Conservation (phyloP, 2,797 vertebrate species). For the Manis pentadactyla region DNA sequence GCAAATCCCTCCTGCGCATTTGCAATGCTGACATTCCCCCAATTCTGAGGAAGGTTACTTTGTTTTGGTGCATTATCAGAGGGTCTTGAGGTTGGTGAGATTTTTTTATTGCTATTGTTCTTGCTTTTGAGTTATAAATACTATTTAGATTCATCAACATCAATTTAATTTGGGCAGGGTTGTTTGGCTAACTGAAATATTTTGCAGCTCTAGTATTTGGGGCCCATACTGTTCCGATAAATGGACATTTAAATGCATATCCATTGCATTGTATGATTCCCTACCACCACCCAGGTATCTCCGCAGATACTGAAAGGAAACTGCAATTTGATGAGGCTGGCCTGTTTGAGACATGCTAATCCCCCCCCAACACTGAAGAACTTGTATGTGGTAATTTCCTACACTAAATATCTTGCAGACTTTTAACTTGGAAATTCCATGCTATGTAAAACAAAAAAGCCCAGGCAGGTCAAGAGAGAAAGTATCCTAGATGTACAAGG, state of each 20-base stretch:
- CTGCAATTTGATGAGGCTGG: not conserved
- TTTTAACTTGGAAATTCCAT: slow-evolving; percentile 9
- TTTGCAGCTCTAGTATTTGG: not conserved
- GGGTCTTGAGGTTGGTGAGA: not conserved
- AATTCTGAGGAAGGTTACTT: not conserved
- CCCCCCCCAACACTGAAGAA: not conserved
- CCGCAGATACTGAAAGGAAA: not conserved
- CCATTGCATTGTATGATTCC: not conserved
- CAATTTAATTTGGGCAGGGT: not conserved
- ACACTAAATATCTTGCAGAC: not conserved
- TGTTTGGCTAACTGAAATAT: not conserved
- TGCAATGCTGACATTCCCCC: not conserved
- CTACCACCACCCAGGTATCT: not conserved
- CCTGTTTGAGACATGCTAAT: not conserved
- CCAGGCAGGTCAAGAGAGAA: not conserved
- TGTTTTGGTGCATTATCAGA: not conserved
- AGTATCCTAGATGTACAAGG: not conserved
- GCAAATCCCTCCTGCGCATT: not conserved
- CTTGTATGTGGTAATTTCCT: not conserved
- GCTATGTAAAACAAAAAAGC: slow-evolving; percentile 24
- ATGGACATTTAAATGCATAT: not conserved
- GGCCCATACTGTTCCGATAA: not conserved
- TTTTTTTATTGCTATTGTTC: not conserved
- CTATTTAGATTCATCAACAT: not conserved
- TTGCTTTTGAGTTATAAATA: not conserved